Evolutionary conservation across 2,113 vertebrate genomes (phyloP).

Genomic region (Pica pica): DNA sequence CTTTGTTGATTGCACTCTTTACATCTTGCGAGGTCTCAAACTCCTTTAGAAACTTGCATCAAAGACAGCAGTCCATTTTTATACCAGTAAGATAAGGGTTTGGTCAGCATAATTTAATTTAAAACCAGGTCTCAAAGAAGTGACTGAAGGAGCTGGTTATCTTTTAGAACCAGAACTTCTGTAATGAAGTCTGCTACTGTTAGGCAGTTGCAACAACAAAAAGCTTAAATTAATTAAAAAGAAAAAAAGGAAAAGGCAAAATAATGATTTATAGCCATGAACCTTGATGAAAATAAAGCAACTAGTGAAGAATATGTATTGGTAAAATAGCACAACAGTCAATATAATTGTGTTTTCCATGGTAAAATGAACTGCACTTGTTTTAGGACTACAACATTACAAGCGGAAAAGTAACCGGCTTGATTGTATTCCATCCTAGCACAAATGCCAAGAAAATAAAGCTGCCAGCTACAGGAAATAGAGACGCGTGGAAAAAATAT

Average conservation of each 20-base stretch:
- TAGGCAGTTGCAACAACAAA: background rate
- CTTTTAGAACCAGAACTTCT: background rate
- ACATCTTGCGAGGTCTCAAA: background rate
- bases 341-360: background rate
- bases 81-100: background rate
- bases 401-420: background rate
- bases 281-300: background rate
- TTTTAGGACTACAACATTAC: background rate
- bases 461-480: background rate
- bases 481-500: background rate
- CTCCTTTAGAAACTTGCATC: background rate
- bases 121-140: background rate
- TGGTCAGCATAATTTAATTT: background rate
- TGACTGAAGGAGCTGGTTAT: background rate
- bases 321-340: background rate
- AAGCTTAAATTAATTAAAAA: background rate
- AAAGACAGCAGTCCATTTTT: constrained; percentile 12
- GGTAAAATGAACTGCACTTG: background rate
- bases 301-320: background rate
- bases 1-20: background rate
- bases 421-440: background rate
- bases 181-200: background rate
- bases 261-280: background rate
- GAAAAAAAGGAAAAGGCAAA: background rate
- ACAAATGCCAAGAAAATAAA: background rate